phyloP scores from a whole-genome alignment of 2,797 vertebrate genomes.

The Toxotes lorentzi region DNA sequence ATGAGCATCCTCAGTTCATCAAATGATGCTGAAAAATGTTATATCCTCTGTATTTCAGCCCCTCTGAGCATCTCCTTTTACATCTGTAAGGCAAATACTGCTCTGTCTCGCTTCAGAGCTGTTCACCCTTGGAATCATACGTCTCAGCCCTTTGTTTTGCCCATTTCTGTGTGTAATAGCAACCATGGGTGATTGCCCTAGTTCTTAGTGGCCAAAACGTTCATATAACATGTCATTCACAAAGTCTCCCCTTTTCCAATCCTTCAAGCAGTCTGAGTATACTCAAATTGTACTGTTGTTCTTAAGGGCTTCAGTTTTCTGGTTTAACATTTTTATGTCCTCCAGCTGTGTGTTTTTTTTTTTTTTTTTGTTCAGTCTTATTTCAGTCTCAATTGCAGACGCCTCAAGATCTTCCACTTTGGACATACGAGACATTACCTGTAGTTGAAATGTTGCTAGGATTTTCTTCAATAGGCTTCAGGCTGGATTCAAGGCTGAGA shows the following conservation, averaged over 20 bases:
- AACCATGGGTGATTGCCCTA: not conserved
- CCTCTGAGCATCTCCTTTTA: too few species aligned
- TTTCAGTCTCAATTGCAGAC: not conserved
- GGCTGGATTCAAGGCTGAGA: not conserved
- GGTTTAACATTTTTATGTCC: not conserved
- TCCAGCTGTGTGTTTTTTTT: not conserved
- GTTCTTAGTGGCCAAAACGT: too few species aligned
- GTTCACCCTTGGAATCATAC: too few species aligned
- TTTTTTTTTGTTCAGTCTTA: not conserved
- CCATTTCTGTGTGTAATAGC: not conserved
- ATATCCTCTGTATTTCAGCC: too few species aligned
- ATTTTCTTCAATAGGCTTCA: not conserved
- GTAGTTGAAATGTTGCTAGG: not conserved
- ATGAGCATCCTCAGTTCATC: too few species aligned
- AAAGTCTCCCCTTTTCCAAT: not conserved
- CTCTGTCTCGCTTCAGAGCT: too few species aligned
- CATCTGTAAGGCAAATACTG: too few species aligned
- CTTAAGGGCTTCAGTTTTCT: not conserved
- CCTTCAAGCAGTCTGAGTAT: not conserved
- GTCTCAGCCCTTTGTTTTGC: not conserved
- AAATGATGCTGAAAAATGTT: too few species aligned
- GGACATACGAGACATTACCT: not conserved
- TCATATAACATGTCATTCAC: not conserved
- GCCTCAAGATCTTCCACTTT: not conserved
- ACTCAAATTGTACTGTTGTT: not conserved